Base-by-base conservation (phyloP, 2,797 vertebrate genomes). In the Molossus molossus region DNA sequence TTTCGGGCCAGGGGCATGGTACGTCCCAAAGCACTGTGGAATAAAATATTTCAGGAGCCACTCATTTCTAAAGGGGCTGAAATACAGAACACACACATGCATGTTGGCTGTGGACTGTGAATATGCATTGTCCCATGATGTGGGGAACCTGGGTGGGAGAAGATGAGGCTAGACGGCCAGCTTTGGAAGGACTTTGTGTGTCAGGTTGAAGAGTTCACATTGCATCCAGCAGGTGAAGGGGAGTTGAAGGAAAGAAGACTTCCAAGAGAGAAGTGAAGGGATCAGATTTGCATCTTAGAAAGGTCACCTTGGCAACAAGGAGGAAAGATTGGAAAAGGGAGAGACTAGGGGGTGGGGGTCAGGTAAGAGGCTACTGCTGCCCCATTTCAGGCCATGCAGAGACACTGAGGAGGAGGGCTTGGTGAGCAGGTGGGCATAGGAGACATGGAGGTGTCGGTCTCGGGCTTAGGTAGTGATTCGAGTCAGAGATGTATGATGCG, bases 171-270 rank as follows among this genome's bases (percentile, higher is more conserved):
- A 58, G 18, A 77, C 0, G 25, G 40, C 29, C 58, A 87, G 57
- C 73, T 60, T 73, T 69, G 45, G 48, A 77, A 79, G 76, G 27
- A 29, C 57, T 89, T 67, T 45, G 0, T 29, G 18, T 86, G 64
- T 21, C 9, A 20, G 80, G 29, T 18, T 75, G 37, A 64, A 93
- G 57, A 75, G 64, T 92, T 93, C 94, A 33, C 0, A 27, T 69
- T 75, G 7, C 48, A 29, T n/a, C 29, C 21, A 57, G 18, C 2
- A 7, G 67, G 18, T 0, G 0, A 4, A 55, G 70, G 87, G 45
- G 33, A 67, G 20, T 76, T 58, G 57, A 33, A 45, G 57, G 45
- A 96, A 92, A 70, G 58, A 92, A 70, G 58, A 48, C 50, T 88
- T 91, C 45, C 50, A 75, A 37, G 40, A 62, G 48, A 86, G 45